Evolutionary conservation across 2,888 invertebrate genomes (phyloP).

Genomic region (Nymphalis urticae): DNA sequence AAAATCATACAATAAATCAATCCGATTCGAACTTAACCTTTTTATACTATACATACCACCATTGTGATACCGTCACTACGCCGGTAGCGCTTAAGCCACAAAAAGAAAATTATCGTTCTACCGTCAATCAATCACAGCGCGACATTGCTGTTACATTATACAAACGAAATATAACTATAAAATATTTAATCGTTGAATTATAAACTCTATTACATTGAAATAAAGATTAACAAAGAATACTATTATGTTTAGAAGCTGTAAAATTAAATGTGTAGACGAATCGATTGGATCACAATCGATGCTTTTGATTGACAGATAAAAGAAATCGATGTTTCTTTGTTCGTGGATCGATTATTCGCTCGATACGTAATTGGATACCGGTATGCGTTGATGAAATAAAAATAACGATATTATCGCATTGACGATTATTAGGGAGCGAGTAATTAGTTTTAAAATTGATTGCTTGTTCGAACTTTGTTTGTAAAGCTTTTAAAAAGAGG

Average conservation of each 20-base stretch:
- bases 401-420: constrained; percentile 40
- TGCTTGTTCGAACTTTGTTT: background rate
- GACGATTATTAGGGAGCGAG: constrained; percentile 26
- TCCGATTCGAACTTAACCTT: constrained; percentile 16
- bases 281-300: constrained; percentile 64
- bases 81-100: constrained; percentile 62
- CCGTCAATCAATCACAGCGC: constrained; percentile 62
- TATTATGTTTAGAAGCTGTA: background rate
- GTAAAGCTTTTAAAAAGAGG: background rate
- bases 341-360: constrained; percentile 63
- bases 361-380: constrained; percentile 62
- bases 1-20: background rate
- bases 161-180: constrained; percentile 43
- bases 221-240: constrained; percentile 18
- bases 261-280: constrained; percentile 30
- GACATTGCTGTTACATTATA: constrained; percentile 39
- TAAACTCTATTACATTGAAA: constrained; percentile 12
- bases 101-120: constrained; percentile 64
- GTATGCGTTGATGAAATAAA: constrained; percentile 45
- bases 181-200: constrained; percentile 40
- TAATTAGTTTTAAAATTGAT: constrained; percentile 26
- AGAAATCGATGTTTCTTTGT: constrained; percentile 67
- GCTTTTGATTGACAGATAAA: constrained; percentile 73
- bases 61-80: constrained; percentile 21
- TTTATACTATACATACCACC: constrained; percentile 5